A percentile compares a stretch with the other conserved stretches of the same genome.
Conservation (phyloP, 2,888 invertebrate species). For the Harmothoe impar region DNA sequence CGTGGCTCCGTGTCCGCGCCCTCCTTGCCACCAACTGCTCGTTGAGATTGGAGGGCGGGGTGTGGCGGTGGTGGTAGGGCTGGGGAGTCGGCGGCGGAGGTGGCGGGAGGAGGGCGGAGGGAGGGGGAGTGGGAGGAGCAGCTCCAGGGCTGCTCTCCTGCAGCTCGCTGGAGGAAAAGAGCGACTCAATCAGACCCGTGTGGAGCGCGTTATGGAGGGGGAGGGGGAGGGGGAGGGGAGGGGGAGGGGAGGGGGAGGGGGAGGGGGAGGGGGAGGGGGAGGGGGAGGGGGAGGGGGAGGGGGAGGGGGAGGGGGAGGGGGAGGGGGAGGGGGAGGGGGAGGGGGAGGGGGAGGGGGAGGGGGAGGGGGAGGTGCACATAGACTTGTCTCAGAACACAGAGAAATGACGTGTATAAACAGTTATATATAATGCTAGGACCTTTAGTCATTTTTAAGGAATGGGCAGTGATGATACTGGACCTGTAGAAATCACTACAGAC, state of each 20-base stretch:
- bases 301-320: background rate
- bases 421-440: too few species aligned
- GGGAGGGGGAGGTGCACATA: background rate
- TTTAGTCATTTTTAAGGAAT: too few species aligned
- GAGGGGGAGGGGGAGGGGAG: background rate
- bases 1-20: too few species aligned
- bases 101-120: background rate
- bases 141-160: background rate
- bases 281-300: background rate
- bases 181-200: background rate
- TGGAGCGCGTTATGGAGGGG: background rate
- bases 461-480: too few species aligned
- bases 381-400: too few species aligned
- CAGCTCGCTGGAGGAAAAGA: background rate
- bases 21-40: background rate
- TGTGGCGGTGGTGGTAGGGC: background rate
- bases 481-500: too few species aligned
- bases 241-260: slow-evolving; percentile 26
- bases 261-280: background rate
- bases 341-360: slow-evolving; percentile 4
- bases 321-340: background rate
- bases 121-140: background rate
- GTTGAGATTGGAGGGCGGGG: background rate
- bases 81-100: background rate
- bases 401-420: too few species aligned